Evolutionary conservation across 2,888 invertebrate genomes (phyloP).

Genomic region (Drosophila quasianomalipes): DNA sequence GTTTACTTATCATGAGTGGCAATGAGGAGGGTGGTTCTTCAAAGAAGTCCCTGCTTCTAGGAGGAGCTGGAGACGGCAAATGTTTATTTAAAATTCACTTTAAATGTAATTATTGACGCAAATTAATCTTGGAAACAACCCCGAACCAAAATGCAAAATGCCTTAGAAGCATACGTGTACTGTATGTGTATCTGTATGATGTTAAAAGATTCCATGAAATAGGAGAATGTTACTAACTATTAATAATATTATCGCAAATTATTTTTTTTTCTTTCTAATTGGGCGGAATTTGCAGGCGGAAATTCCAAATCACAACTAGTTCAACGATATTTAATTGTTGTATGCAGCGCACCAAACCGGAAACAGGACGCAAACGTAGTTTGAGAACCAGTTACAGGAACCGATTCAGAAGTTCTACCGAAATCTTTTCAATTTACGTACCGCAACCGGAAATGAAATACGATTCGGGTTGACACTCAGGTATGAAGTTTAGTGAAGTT

Average conservation of each 20-base stretch:
- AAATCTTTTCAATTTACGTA: neutral
- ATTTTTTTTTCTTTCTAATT: neutral
- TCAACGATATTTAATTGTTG: neutral
- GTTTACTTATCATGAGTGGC: slow-evolving; percentile 25
- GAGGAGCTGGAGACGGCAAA: slow-evolving; percentile 9
- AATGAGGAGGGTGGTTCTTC: neutral
- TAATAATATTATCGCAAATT: neutral
- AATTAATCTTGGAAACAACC: slow-evolving; percentile 25
- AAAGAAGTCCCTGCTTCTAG: neutral
- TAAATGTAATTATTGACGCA: slow-evolving; percentile 48
- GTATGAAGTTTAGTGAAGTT: neutral
- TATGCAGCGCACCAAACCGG: neutral
- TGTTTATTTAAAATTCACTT: slow-evolving; percentile 47
- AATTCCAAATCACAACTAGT: neutral
- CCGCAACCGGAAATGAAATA: neutral
- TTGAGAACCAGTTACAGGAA: slow-evolving; percentile 1
- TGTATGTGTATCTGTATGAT: neutral
- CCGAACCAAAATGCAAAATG: neutral
- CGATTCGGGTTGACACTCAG: neutral
- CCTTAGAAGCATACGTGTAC: neutral
- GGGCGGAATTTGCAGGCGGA: neutral
- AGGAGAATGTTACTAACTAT: neutral
- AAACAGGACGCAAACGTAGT: neutral
- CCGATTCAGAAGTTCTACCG: neutral
- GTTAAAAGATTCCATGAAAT: neutral